Evolutionary conservation across 2,888 invertebrate species (phyloP).

Genomic region (Pomacea canaliculata): DNA sequence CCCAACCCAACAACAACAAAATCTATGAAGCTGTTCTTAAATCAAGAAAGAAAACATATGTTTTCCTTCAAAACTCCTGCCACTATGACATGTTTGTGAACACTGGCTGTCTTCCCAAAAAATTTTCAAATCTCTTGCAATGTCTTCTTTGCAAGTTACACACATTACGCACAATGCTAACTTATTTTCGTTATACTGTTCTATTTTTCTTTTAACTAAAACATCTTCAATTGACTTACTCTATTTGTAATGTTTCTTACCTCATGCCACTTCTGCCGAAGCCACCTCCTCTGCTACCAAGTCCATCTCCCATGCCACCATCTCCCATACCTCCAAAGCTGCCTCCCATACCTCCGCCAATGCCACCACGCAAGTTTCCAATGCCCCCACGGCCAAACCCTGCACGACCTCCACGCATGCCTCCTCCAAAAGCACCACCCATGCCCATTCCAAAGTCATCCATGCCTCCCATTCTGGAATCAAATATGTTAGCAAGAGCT

Average conservation of each 20-base stretch:
- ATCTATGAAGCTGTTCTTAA: no score
- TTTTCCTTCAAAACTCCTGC: no score
- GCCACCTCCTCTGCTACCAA: conserved; percentile 39
- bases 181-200: no score
- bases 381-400: conserved; percentile 34
- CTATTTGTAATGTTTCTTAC: conserved; percentile 4
- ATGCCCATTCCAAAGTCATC: conserved; percentile 38
- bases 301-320: conserved; percentile 33
- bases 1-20: no score
- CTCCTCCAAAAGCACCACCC: conserved; percentile 35
- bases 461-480: conserved; percentile 33
- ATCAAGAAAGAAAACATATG: no score
- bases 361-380: conserved; percentile 39
- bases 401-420: conserved; percentile 39
- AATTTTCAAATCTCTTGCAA: background rate
- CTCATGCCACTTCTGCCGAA: conserved; percentile 38
- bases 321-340: conserved; percentile 42
- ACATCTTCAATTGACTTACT: no score
- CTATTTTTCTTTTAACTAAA: no score
- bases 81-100: no score
- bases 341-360: conserved; percentile 57
- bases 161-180: no score
- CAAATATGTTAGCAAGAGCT: background rate
- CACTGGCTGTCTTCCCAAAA: background rate
- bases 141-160: background rate